Conservation (phyloP, 2,797 vertebrate genomes). For the Squalus acanthias region DNA sequence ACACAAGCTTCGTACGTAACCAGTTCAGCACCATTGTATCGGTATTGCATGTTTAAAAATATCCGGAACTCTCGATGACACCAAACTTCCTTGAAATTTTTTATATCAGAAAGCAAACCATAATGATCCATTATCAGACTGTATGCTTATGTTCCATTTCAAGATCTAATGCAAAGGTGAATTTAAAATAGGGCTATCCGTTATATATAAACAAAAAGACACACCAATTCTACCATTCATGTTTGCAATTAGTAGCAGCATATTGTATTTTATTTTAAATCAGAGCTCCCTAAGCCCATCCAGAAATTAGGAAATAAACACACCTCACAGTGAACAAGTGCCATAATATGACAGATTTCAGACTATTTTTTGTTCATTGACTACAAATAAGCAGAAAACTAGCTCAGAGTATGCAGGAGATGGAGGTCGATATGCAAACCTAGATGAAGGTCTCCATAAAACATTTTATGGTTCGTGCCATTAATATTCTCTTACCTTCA, state of each 20-base stretch:
- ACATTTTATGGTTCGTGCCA: background rate
- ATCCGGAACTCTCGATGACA: background rate
- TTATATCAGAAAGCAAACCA: background rate
- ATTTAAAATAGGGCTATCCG: background rate
- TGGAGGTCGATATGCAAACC: background rate
- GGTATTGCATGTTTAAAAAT: conserved; percentile 44
- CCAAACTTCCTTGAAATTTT: background rate
- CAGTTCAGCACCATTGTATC: conserved; percentile 51
- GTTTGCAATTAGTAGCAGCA: background rate
- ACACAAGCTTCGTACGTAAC: conserved; percentile 47
- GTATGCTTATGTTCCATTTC: background rate
- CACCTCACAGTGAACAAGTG: background rate
- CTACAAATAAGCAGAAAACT: background rate
- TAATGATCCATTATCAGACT: background rate
- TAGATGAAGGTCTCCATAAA: background rate
- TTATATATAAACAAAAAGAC: background rate
- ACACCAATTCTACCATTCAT: background rate
- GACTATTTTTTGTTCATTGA: background rate
- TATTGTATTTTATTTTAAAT: background rate
- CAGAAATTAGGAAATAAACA: background rate
- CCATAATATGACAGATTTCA: background rate
- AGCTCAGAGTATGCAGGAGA: background rate
- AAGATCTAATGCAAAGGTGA: background rate
- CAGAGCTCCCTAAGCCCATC: background rate
- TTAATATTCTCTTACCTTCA: background rate